Evolutionary conservation across 2,888 invertebrate genomes (phyloP), one percentile per base, ranked within the genome.

Genomic region (Leucophenga montana): DNA sequence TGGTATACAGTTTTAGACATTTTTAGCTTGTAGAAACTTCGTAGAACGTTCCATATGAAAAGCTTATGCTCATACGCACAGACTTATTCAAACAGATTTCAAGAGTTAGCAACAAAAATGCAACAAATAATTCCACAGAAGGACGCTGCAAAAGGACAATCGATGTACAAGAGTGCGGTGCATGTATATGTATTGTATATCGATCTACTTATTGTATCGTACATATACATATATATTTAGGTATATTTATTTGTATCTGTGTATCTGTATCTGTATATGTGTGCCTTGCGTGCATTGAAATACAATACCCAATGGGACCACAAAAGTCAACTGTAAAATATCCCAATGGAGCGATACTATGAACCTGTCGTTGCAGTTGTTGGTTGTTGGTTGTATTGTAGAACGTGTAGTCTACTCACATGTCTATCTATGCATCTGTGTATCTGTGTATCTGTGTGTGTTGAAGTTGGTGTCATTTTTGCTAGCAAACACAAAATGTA

Each of bases 171-270:
- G 4, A 33, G 33, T 33, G 33, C 33, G 8, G 82, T 83, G 33
- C 33, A 33, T 33, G 8, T 33, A 8, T 33, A 33, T 33, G 33
- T 33, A 33, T 33, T 33, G 39, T 39, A 39, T 39, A 8, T 27
- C 27, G 3, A 3, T 27, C 27, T 39, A 39, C 8, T 5, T 5
- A 33, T 5, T 33, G 33, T 33, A 8, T 33, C 79, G 71, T 78
- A 80, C 75, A 75, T 71, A 78, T 82, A 83, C 77, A 73, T 83
- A 81, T 76, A 76, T 76, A 77, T 18, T 16, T 18, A 16, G 3
- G 56, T 33, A 33, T 8, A 33, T 33, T 33, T 33, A 33, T 33
- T 33, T 33, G 8, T 33, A 33, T n/a, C 33, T 33, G 8, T 33
- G 33, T 33, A 39, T 39, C 8, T 39, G 11, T 39, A 39, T 27